phyloP scores from a whole-genome alignment of 2,113 vertebrate genomes.

The Chionodraco myersi region DNA sequence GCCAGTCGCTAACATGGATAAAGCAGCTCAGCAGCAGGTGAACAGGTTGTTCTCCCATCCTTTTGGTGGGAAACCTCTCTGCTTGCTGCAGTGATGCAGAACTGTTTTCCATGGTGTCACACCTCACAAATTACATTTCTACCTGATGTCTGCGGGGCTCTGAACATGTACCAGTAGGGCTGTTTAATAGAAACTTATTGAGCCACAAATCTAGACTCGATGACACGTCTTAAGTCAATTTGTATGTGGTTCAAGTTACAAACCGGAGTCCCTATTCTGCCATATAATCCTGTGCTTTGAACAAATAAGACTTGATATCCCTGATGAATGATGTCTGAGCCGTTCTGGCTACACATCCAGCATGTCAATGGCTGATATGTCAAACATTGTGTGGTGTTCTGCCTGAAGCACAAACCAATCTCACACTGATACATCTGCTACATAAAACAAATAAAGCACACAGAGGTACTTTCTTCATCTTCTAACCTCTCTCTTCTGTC shows the following conservation, averaged over 20 bases:
- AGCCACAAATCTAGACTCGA: background rate
- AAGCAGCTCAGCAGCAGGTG: background rate
- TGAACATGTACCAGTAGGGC: too few relatives aligned
- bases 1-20: background rate
- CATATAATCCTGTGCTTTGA: conserved; percentile 18
- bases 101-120: background rate
- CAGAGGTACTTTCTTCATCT: background rate
- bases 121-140: background rate
- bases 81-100: background rate
- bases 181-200: background rate
- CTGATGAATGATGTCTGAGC: background rate
- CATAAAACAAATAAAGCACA: background rate
- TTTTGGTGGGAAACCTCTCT: background rate
- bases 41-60: background rate
- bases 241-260: conserved; percentile 11
- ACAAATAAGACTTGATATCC: conserved; percentile 1
- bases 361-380: background rate
- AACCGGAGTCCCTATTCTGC: background rate
- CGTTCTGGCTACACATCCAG: background rate
- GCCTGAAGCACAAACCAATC: background rate
- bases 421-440: background rate
- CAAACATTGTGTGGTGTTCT: background rate
- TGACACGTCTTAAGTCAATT: conserved; percentile 3
- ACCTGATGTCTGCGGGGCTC: background rate
- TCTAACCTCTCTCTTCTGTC: background rate